Conservation (phyloP, 1,140 invertebrate species). For the Diuraphis noxia region DNA sequence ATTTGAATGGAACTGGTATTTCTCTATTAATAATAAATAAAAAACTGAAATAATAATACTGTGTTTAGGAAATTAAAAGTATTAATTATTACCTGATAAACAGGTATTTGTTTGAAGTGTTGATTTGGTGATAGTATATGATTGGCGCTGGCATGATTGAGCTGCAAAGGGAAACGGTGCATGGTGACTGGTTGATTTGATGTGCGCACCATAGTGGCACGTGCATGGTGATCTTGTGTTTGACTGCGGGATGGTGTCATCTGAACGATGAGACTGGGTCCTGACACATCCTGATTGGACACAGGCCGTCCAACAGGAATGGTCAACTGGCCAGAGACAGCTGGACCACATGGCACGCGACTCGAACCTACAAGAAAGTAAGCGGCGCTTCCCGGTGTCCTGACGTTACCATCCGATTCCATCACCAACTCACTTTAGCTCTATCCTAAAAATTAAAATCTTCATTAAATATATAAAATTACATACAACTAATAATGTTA, state of each 20-base stretch:
- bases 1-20: slow-evolving; percentile 50
- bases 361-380: slow-evolving; percentile 51
- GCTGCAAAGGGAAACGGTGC: slow-evolving; percentile 44
- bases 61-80: not conserved
- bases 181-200: slow-evolving; percentile 44
- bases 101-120: slow-evolving; percentile 52
- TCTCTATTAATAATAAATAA: slow-evolving; percentile 37
- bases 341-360: slow-evolving; percentile 48
- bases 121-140: slow-evolving; percentile 44
- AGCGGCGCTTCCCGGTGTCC: slow-evolving; percentile 51
- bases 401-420: slow-evolving; percentile 48
- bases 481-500: not conserved
- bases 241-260: slow-evolving; percentile 51
- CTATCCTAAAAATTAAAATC: slow-evolving; percentile 38
- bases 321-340: slow-evolving; percentile 43
- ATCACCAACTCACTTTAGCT: slow-evolving; percentile 50
- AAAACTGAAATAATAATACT: not conserved
- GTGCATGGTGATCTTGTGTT: slow-evolving; percentile 47
- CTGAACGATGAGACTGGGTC: slow-evolving; percentile 42
- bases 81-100: slow-evolving; percentile 27
- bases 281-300: slow-evolving; percentile 42
- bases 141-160: slow-evolving; percentile 51
- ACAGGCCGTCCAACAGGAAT: slow-evolving; percentile 44
- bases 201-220: slow-evolving; percentile 17
- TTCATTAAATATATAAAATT: not conserved